A percentile compares a stretch with the other conserved stretches of the same genome.
phyloP scores from a whole-genome alignment of 2,888 invertebrate species.

The Tillus elongatus region DNA sequence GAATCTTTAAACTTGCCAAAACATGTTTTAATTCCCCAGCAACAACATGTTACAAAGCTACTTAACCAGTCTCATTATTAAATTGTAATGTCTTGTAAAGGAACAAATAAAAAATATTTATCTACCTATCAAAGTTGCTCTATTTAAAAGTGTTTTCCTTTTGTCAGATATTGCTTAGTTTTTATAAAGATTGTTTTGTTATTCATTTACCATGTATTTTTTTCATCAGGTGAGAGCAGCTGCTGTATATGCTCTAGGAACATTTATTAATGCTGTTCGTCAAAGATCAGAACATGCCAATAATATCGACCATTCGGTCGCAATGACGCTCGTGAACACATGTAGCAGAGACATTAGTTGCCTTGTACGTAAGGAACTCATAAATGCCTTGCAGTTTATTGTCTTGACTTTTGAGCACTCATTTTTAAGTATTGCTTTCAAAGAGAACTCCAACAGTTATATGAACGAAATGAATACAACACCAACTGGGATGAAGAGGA shows the following conservation, averaged over 20 bases:
- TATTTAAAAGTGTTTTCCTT: no score
- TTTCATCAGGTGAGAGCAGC: constrained; percentile 70
- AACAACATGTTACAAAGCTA: no score
- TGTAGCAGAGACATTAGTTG: constrained; percentile 73
- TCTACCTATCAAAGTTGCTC: no score
- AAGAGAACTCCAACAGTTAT: constrained; percentile 39
- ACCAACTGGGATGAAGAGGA: constrained; percentile 29
- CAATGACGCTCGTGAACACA: constrained; percentile 72
- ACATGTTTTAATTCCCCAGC: no score
- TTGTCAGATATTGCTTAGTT: no score
- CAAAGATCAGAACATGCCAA: constrained; percentile 88
- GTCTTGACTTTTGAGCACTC: constrained; percentile 80
- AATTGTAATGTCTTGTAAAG: no score
- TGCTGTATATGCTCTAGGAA: constrained; percentile 89
- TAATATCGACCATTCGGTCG: constrained; percentile 87
- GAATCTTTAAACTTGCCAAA: no score
- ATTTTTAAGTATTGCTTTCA: constrained; percentile 69
- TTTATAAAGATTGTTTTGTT: no score
- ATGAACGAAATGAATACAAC: constrained; percentile 31
- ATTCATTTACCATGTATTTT: constrained; percentile 11
- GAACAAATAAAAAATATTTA: no score
- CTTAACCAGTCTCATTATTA: no score
- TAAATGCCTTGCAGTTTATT: constrained; percentile 79
- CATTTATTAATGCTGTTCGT: constrained; percentile 77
- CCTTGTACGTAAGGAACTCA: constrained; percentile 78